Evolutionary conservation across 2,888 invertebrate species (phyloP).

Genomic region (Epistrophe eligans): DNA sequence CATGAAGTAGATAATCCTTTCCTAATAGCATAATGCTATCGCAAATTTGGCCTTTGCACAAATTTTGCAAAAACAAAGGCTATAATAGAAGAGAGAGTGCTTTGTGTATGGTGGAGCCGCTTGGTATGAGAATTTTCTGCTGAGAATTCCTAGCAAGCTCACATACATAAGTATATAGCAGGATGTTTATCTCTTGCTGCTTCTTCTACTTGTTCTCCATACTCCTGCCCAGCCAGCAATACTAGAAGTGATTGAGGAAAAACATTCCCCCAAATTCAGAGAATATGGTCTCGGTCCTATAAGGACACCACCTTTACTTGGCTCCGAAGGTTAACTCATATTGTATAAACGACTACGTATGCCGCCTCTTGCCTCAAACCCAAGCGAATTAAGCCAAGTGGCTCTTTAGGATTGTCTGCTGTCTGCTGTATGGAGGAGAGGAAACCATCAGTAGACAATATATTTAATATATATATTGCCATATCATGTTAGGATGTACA

Average conservation of each 20-base stretch:
- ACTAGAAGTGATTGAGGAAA: constrained; percentile 37
- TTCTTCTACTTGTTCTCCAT: constrained; percentile 22
- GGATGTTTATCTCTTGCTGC: constrained; percentile 35
- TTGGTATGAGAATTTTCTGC: constrained; percentile 35
- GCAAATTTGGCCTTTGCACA: constrained; percentile 52
- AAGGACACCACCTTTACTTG: constrained; percentile 70
- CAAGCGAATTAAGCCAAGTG: constrained; percentile 62
- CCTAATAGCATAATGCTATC: constrained; percentile 64
- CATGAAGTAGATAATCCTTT: constrained; percentile 62
- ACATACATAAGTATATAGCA: background rate
- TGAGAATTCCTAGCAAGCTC: constrained; percentile 56
- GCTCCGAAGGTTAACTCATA: constrained; percentile 60
- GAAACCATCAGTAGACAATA: constrained; percentile 57
- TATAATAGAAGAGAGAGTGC: constrained; percentile 10
- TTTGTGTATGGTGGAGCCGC: background rate
- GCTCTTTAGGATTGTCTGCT: constrained; percentile 69
- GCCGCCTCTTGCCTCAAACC: constrained; percentile 21
- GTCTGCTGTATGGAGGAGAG: constrained; percentile 8
- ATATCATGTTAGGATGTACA: background rate
- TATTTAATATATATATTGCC: constrained; percentile 38
- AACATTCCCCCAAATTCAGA: constrained; percentile 64
- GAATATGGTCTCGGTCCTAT: constrained; percentile 53
- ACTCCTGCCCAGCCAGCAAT: constrained; percentile 15
- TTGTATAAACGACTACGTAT: constrained; percentile 25
- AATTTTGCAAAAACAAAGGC: constrained; percentile 34